These are phyloP conservation scores for Furcula furcula DNA, from an alignment of 2,888 invertebrate genomes.

Conservation along the genomic window DNA sequence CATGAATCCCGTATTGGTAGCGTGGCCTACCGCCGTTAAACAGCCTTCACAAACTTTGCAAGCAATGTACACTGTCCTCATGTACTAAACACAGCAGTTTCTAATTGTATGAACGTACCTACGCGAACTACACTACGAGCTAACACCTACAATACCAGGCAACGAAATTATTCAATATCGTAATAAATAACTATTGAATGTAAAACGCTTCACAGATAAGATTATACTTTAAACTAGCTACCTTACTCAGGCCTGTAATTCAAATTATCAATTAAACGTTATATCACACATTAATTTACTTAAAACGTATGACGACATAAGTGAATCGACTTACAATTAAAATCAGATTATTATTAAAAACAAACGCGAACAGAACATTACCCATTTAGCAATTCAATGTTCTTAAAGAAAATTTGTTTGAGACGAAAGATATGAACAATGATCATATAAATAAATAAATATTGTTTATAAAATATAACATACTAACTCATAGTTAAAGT, in stretches of 20 bases:
- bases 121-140: slow-evolving; percentile 32
- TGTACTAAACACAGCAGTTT: slow-evolving; percentile 62
- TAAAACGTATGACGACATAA: slow-evolving; percentile 37
- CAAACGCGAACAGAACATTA: slow-evolving; percentile 51
- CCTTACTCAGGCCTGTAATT: slow-evolving; percentile 64
- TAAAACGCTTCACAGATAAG: slow-evolving; percentile 28
- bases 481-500: slow-evolving; percentile 81
- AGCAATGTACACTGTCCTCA: slow-evolving; percentile 46
- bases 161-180: slow-evolving; percentile 62
- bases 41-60: slow-evolving; percentile 20
- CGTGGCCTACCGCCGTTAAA: slow-evolving; percentile 19
- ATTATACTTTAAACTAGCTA: slow-evolving; percentile 62
- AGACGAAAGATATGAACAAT: slow-evolving; percentile 58
- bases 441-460: slow-evolving; percentile 70
- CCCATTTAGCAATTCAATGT: slow-evolving; percentile 51
- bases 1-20: slow-evolving; percentile 24
- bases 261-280: slow-evolving; percentile 54
- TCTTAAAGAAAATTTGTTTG: slow-evolving; percentile 53
- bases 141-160: slow-evolving; percentile 66
- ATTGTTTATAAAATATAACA: slow-evolving; percentile 64
- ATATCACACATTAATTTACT: slow-evolving; percentile 77
- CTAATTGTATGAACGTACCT: slow-evolving; percentile 61
- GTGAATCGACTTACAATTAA: slow-evolving; percentile 29
- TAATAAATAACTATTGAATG: slow-evolving; percentile 74
- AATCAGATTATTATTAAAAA: slow-evolving; percentile 35